Percentiles rank a stretch among this genome's conserved stretches.
phyloP scores from a whole-genome alignment of 35 echinoderm and acorn worm genomes.

The Ophiothrix spiculata region DNA sequence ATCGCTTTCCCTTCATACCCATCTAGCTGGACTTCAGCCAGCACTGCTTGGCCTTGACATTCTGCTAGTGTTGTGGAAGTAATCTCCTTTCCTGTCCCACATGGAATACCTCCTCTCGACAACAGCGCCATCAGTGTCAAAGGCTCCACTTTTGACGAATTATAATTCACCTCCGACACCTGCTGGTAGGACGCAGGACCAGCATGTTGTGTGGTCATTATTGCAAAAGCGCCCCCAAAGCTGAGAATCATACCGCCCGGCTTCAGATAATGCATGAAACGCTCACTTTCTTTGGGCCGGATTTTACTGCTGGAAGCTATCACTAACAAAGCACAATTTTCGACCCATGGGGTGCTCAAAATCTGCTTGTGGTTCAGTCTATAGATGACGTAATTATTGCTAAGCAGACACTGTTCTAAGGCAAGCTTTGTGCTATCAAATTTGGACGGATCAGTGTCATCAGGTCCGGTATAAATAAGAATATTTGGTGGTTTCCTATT shows the following conservation, averaged over 20 bases:
- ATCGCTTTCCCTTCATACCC: constrained; percentile 48
- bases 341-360: constrained; percentile 75
- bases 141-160: not conserved
- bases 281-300: not conserved
- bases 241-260: constrained; percentile 33
- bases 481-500: constrained; percentile 75
- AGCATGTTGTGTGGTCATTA: not conserved
- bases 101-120: not conserved
- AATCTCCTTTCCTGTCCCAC: constrained; percentile 2
- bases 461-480: constrained; percentile 58
- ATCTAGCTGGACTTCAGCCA: constrained; percentile 3
- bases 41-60: constrained; percentile 23
- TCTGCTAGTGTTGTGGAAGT: constrained; percentile 1
- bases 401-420: constrained; percentile 64
- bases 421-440: constrained; percentile 32
- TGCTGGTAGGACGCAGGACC: not conserved
- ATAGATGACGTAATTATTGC: constrained; percentile 85
- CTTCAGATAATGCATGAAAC: constrained; percentile 43
- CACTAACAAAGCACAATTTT: constrained; percentile 74
- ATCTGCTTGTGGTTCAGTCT: constrained; percentile 51
- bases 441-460: constrained; percentile 21
- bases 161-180: not conserved
- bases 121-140: not conserved
- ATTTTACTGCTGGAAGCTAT: constrained; percentile 11
- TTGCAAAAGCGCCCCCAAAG: constrained; percentile 3